A percentile compares a stretch with the other conserved stretches of the same genome.
Conservation (phyloP, 2,888 invertebrate species). For the Pycnomerus fuliginosus region DNA sequence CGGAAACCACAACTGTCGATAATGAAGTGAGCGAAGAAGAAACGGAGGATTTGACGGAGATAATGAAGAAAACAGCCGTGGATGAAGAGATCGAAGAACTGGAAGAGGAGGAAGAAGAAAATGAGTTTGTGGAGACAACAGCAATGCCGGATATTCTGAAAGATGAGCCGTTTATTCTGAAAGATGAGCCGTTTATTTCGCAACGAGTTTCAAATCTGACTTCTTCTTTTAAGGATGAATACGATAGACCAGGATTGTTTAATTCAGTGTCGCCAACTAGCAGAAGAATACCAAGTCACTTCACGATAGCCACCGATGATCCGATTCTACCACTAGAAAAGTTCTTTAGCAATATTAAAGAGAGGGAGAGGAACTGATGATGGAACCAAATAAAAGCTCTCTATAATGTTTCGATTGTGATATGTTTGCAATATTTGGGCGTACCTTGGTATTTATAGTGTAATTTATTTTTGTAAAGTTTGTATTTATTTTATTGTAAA, state of each 20-base stretch:
- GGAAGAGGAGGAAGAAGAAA: slow-evolving; percentile 32
- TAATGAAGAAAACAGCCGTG: slow-evolving; percentile 36
- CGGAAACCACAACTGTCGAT: slow-evolving; percentile 10
- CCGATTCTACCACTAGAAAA: slow-evolving; percentile 79
- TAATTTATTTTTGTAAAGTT: too few relatives aligned
- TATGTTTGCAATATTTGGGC: too few relatives aligned
- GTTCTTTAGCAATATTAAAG: slow-evolving; percentile 71
- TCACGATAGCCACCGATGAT: slow-evolving; percentile 76
- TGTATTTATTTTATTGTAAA: too few relatives aligned
- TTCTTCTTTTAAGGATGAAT: slow-evolving; percentile 70
- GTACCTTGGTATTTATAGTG: too few relatives aligned
- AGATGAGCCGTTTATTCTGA: slow-evolving; percentile 15
- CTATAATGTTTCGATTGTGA: too few relatives aligned
- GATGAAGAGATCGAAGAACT: slow-evolving; percentile 2
- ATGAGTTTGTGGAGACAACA: slow-evolving; percentile 28
- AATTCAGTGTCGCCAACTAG: slow-evolving; percentile 65
- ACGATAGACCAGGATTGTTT: slow-evolving; percentile 70
- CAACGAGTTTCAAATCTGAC: slow-evolving; percentile 73
- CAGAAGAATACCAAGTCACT: slow-evolving; percentile 67
- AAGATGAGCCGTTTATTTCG: slow-evolving; percentile 60
- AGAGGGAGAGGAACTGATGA: slow-evolving; percentile 26
- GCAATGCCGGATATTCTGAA: slow-evolving; percentile 44
- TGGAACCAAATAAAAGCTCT: too few relatives aligned
- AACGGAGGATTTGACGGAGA: slow-evolving; percentile 17
- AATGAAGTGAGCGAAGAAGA: slow-evolving; percentile 25